Base-by-base conservation (phyloP, 1,140 invertebrate species). In the Rhizoglyphus robini region DNA sequence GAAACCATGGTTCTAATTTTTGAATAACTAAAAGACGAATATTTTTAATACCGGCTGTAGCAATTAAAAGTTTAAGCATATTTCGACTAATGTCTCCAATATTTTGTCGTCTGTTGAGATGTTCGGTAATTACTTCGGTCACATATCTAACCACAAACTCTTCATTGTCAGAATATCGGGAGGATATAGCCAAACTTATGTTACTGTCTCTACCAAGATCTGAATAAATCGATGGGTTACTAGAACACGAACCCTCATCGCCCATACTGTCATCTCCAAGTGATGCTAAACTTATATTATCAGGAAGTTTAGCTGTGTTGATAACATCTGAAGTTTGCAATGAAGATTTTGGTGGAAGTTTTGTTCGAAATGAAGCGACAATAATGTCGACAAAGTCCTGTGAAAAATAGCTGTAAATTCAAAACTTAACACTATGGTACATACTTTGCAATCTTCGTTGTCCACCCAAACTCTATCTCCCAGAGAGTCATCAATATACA, bases 401-500 rank as follows among this genome's bases (percentile, higher is more conserved):
- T 32, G 23, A 54, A 54, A 27, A 32, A 54, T 25, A 25, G 15
- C 8, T 25, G 23, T 54, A 54, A 32, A 8, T 54, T 54, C 8
- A 32, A 54, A 54, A 54, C 8, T 27, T 20, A 54, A 20, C 31
- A 32, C n/a, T n/a, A n/a, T n/a, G n/a, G n/a, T n/a, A 54, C 51
- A 11, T 32, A 54, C 83, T 74, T 88, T 87, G 75, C 91, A 96
- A 74, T 91, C 87, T 11, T 89, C 83, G 70, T 87, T 84, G 73
- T 96, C 93, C 5, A 96, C 88, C 91, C 93, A 97, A 62, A 88
- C 80, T 59, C 92, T 77, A 71, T 97, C 93, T 58, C 88, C 88
- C 0, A 93, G 75, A 3, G 91, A 88, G 79, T 98, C 94, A 73
- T 98, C 93, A 63, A 96, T 84, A 74, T 91, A 97, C 0, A 79